A percentile compares a stretch with the other conserved stretches of the same genome.
These are phyloP conservation scores for Threskiornis aethiopicus DNA, from an alignment of 2,797 vertebrate genomes.

Conservation along the genomic window DNA sequence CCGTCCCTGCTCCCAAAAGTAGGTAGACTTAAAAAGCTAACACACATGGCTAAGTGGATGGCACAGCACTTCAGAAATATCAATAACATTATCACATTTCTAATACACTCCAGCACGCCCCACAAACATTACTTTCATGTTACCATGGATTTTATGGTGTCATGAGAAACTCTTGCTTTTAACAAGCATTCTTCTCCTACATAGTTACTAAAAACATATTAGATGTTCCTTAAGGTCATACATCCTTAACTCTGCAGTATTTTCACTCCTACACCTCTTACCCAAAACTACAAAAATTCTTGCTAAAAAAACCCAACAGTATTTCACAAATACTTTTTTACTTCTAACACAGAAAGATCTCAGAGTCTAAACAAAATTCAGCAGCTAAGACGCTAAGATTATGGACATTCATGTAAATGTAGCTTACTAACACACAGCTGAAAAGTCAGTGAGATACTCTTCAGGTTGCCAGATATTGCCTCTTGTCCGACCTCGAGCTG, in stretches of 20 bases:
- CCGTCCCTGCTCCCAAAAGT: not conserved
- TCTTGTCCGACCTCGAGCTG: rapidly evolving
- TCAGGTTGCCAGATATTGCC: not conserved
- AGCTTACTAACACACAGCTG: not conserved
- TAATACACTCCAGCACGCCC: not conserved
- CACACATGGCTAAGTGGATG: not conserved
- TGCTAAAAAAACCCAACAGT: not conserved
- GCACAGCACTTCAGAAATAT: not conserved
- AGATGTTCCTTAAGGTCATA: not conserved
- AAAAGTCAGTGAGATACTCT: not conserved
- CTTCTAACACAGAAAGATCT: not conserved
- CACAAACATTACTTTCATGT: not conserved
- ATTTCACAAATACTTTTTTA: not conserved
- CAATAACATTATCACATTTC: not conserved
- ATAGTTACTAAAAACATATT: not conserved
- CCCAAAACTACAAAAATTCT: not conserved
- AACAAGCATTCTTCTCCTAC: not conserved
- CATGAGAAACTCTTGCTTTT: not conserved
- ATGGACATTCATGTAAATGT: not conserved
- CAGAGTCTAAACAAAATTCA: not conserved
- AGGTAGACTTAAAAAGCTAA: not conserved
- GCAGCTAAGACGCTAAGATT: not conserved
- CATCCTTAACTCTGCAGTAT: not conserved
- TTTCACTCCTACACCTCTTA: not conserved
- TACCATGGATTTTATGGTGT: not conserved